Base-by-base conservation (phyloP, 2,113 vertebrate species). In the Pseudopodoces humilis region DNA sequence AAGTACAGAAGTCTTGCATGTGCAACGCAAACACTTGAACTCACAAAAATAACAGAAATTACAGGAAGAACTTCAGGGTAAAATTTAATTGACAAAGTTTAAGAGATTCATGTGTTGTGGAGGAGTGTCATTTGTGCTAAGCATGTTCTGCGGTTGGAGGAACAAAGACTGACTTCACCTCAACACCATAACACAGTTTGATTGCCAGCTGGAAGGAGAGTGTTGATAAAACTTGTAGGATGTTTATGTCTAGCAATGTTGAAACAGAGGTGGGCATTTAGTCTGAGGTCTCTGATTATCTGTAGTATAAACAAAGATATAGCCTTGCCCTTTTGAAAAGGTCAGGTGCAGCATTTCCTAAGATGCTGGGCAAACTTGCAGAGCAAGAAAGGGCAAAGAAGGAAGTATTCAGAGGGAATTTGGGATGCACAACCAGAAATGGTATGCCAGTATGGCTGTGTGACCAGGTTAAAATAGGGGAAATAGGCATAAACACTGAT, bases 321-420 rank as follows among this genome's bases (percentile, higher is more conserved):
- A 86, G 23, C 46, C 39, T 65, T 91, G 55, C 35, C 46, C 58
- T 82, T 91, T 90, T 55, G n/a, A 50, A 95, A 96, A 95, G 92
- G 83, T 92, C 83, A 92, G 46, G 44, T 46, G 18, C 49, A 46
- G 17, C 46, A 30, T 94, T 88, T 93, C 82, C 53, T 68, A 50
- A 76, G 41, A 59, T 62, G 15, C 35, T 83, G 60, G 50, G 28
- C 41, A 90, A 93, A 79, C 41, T 50, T 82, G 13, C 20, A 80
- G 59, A 86, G 55, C 35, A 85, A 64, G 62, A 82, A 91, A 64
- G 31, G 65, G 10, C 90, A 90, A 41, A 76, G 46, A 62, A 75
- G 25, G 24, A 68, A 22, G 7, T n/a, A 33, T 55, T 70, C 24
- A 35, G 39, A 43, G 44, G 17, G 43, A 67, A 27, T 9, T 9